Percentiles rank a stretch among this genome's conserved stretches.
Evolutionary conservation across 2,113 vertebrate genomes (phyloP).

Genomic region (Crocuta crocuta): DNA sequence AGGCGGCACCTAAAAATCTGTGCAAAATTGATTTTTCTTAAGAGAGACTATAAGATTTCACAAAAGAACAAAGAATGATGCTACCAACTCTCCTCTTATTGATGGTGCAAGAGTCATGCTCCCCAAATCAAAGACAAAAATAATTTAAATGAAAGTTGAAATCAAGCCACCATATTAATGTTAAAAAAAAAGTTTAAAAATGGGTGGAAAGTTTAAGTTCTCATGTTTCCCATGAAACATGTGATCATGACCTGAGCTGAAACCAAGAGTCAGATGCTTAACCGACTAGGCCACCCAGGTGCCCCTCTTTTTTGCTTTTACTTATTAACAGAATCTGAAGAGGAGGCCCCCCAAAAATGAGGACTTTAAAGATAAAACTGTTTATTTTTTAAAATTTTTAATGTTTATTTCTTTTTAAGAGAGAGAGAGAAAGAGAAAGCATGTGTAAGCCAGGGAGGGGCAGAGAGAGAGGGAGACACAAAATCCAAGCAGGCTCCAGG

Average conservation of each 20-base stretch:
- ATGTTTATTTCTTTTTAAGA: too few relatives aligned
- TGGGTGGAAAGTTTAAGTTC: background rate
- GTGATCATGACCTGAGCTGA: too few relatives aligned
- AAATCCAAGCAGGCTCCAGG: too few relatives aligned
- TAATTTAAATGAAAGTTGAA: constrained; percentile 46
- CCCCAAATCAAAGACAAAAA: constrained; percentile 33
- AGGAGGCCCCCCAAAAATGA: background rate
- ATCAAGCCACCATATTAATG: background rate
- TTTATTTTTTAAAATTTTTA: background rate
- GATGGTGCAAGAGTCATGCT: background rate
- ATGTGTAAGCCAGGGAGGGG: too few relatives aligned
- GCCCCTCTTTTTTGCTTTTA: background rate
- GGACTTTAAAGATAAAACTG: background rate
- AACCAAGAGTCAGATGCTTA: too few relatives aligned
- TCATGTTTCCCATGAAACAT: too few relatives aligned
- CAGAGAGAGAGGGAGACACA: too few relatives aligned
- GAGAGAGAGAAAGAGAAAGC: too few relatives aligned
- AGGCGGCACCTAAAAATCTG: background rate
- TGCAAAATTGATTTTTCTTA: background rate
- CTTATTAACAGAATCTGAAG: constrained; percentile 3
- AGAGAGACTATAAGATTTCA: background rate
- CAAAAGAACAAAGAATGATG: background rate
- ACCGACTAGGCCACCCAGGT: too few relatives aligned
- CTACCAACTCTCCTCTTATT: background rate
- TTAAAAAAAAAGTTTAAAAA: constrained; percentile 13